Conservation (phyloP, 2,797 vertebrate species). For the Pteropus rufus region DNA sequence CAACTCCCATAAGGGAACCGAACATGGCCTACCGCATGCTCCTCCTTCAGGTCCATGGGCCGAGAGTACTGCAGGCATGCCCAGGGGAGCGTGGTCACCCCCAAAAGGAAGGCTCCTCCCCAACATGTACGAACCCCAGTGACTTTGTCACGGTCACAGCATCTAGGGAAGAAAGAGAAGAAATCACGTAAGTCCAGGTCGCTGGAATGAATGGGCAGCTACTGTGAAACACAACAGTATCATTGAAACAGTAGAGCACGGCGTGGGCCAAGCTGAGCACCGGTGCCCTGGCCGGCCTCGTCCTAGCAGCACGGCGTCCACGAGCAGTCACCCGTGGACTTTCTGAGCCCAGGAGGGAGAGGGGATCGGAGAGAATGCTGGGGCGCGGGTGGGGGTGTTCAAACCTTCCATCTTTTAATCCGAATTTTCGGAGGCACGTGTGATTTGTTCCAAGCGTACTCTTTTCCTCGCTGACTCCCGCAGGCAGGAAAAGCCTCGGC, state of each 20-base stretch:
- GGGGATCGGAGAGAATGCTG: not conserved
- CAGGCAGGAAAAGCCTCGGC: not conserved
- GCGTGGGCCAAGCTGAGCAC: accelerated
- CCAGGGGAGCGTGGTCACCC: slow-evolving; percentile 80
- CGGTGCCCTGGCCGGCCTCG: not conserved
- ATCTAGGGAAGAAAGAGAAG: slow-evolving; percentile 74
- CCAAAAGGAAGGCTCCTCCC: slow-evolving; percentile 69
- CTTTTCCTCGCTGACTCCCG: not conserved
- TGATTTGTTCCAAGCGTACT: accelerated
- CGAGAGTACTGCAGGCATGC: slow-evolving; percentile 86
- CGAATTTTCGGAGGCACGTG: not conserved
- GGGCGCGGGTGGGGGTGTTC: too few species aligned
- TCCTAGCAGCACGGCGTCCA: not conserved
- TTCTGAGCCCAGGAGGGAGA: not conserved
- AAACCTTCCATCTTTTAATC: not conserved
- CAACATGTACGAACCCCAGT: slow-evolving; percentile 65
- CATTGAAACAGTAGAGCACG: not conserved
- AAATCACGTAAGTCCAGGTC: not conserved
- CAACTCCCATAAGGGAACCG: not conserved
- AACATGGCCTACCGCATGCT: slow-evolving; percentile 87
- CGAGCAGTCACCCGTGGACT: not conserved
- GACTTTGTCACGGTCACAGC: slow-evolving; percentile 62
- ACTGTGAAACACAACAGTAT: not conserved
- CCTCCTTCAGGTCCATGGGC: slow-evolving; percentile 93
- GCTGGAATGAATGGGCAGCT: too few species aligned